Evolutionary conservation across 2,797 vertebrate species (phyloP), one percentile per base, ranked within the genome.

Genomic region (Buceros bicornis): DNA sequence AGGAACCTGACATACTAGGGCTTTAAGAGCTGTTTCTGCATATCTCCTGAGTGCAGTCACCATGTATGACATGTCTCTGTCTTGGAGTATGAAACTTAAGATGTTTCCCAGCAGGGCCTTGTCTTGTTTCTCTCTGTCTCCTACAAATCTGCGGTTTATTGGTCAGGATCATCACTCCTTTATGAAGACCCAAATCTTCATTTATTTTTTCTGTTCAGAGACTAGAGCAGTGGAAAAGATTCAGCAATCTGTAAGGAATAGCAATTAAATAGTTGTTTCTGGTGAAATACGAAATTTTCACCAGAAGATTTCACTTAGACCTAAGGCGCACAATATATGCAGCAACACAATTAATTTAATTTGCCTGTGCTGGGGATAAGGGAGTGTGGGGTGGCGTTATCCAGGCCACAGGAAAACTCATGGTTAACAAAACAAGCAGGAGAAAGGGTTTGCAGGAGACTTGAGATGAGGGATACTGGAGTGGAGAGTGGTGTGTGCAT

Each of bases 121-220:
- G 48, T 21, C 21, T 40, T 40, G 5, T 82, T 92, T 47, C 37
- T 60, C 13, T 67, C 16, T 64, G 25, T 60, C 15, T 72, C 13
- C 13, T 65, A 61, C 29, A 47, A 48, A 65, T 58, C 40, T 71
- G 25, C 10, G 4, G 16, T 48, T 81, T 37, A 6, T 43, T 66
- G 76, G 10, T 89, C 29, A 33, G 28, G 53, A 47, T 64, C 37
- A 9, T 37, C 4, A 3, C 8, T 74, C 8, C 2, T 83, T 92
- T 70, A n/a, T 31, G 43, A 91, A 74, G 35, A 66, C 28, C 6
- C 13, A 60, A n/a, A 56, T 87, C 22, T 67, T 87, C 0, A 0
- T 79, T 58, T 77, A 43, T 62, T 89, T 84, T 40, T 84, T 73
- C 48, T 87, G 7, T 60, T 89, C 40, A 24, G 84, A 70, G 28